Base-by-base conservation (phyloP, 1,140 invertebrate genomes). In the Orius insidiosus region DNA sequence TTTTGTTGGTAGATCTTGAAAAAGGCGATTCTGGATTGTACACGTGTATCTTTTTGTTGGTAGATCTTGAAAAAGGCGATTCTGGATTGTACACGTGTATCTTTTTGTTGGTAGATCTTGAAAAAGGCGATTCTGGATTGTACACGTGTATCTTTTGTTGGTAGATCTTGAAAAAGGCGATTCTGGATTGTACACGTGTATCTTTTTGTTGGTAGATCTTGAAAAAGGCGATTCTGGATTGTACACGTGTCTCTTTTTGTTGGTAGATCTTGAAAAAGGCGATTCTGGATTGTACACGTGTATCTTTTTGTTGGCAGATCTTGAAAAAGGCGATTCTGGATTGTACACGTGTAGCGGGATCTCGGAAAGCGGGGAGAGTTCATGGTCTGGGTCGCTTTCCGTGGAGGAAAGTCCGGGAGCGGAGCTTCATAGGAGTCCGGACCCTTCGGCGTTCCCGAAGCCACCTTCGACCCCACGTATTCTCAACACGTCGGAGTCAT, bases 221-320 rank as follows among this genome's bases (percentile, higher is more conserved):
- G 76, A 76, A 55, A 55, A 68, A 6, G 67, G 67, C 14, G 84
- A 87, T 61, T 72, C 76, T 8, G 83, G 81, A 2, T 51, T 80
- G 24, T 24, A 24, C 3, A 7, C 24, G 24, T 24, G n/a, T n/a
- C n/a, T n/a, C n/a, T n/a, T n/a, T 24, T 24, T 24, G 24, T 24
- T 24, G 3, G 24, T 24, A 24, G 37, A 24, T 24, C 24, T 24
- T 3, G 24, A 24, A 55, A 55, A 68, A 6, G 67, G 67, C 14
- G 84, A 87, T 61, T 72, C 76, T 8, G 83, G 81, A 2, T 51
- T 80, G 18, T 86, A 88, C 63, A 81, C 82, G 9, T 84, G 85
- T 59, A 75, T n/a, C n/a, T n/a, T n/a, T n/a, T n/a, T n/a, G n/a
- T n/a, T n/a, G n/a, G n/a, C 62, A 83, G 83, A 86, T 65, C 61